These are phyloP conservation scores for Gisinianus flammeolus DNA, from an alignment of 2,888 invertebrate species.

Conservation along the genomic window DNA sequence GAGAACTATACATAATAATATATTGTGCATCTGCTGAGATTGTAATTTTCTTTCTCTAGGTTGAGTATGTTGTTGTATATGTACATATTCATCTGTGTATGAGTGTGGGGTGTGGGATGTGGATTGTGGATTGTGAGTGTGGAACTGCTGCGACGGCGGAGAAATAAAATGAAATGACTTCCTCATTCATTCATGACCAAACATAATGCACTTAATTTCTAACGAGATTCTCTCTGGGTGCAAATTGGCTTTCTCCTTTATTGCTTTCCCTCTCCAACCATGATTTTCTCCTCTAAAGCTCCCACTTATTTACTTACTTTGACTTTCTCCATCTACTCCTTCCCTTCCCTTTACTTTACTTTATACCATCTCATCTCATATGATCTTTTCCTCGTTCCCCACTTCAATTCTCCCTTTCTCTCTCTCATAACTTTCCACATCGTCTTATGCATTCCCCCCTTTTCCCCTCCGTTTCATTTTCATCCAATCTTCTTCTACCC, in stretches of 20 bases:
- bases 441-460: background rate
- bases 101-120: background rate
- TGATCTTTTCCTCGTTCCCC: constrained; percentile 23
- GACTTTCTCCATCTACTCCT: constrained; percentile 14
- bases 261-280: too few relatives aligned
- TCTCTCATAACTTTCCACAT: background rate
- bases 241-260: constrained; percentile 31
- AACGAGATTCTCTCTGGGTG: constrained; percentile 25
- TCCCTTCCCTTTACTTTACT: background rate
- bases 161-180: constrained; percentile 34
- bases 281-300: constrained; percentile 11
- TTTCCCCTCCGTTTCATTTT: background rate
- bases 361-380: constrained; percentile 11
- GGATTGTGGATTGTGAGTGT: background rate
- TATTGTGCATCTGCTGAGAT: too few relatives aligned
- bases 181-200: constrained; percentile 25
- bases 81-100: too few relatives aligned
- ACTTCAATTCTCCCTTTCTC: background rate
- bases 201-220: constrained; percentile 35
- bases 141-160: too few relatives aligned
- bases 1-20: too few relatives aligned
- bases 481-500: too few relatives aligned
- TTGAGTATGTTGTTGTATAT: too few relatives aligned
- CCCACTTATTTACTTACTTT: too few relatives aligned
- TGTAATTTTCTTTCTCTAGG: too few relatives aligned